phyloP scores from a whole-genome alignment of 2,888 invertebrate genomes.

The Melanostoma mellinum region DNA sequence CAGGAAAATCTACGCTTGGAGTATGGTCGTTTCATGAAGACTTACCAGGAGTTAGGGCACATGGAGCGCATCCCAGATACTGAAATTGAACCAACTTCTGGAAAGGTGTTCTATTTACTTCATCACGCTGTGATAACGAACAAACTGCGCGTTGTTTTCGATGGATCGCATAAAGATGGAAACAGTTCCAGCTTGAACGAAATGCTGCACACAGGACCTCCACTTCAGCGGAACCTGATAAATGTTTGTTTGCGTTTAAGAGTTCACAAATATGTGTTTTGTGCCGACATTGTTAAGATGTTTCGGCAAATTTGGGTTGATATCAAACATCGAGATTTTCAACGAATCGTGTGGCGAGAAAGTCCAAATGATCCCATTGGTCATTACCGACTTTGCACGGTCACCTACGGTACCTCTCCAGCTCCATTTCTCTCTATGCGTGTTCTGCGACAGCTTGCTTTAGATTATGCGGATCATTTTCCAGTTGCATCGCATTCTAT shows the following conservation, averaged over 20 bases:
- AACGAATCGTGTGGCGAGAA: slow-evolving; percentile 68
- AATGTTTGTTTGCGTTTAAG: slow-evolving; percentile 62
- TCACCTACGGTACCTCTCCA: too few relatives aligned
- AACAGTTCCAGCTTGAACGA: slow-evolving; percentile 28
- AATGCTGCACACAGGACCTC: slow-evolving; percentile 36
- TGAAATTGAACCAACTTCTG: not conserved
- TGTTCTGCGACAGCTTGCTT: not conserved
- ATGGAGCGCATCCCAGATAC: not conserved
- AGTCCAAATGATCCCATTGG: not conserved
- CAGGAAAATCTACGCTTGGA: not conserved
- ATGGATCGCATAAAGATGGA: slow-evolving; percentile 38
- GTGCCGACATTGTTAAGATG: too few relatives aligned
- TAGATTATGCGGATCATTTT: not conserved
- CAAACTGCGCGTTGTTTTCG: slow-evolving; percentile 47
- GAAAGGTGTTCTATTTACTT: slow-evolving; percentile 15
- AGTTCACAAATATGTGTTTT: slow-evolving; percentile 11
- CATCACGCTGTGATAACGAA: slow-evolving; percentile 3
- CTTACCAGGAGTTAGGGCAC: slow-evolving; percentile 4
- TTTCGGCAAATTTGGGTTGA: not conserved
- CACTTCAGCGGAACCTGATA: slow-evolving; percentile 53
- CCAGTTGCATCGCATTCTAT: slow-evolving; percentile 41
- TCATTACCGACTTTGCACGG: too few relatives aligned
- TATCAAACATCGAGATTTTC: slow-evolving; percentile 59
- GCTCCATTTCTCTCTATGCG: slow-evolving; percentile 1
- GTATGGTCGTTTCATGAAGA: slow-evolving; percentile 4